Evolutionary conservation across 1,140 invertebrate genomes (phyloP).

Genomic region (Hyposmocoma kahamanoa): DNA sequence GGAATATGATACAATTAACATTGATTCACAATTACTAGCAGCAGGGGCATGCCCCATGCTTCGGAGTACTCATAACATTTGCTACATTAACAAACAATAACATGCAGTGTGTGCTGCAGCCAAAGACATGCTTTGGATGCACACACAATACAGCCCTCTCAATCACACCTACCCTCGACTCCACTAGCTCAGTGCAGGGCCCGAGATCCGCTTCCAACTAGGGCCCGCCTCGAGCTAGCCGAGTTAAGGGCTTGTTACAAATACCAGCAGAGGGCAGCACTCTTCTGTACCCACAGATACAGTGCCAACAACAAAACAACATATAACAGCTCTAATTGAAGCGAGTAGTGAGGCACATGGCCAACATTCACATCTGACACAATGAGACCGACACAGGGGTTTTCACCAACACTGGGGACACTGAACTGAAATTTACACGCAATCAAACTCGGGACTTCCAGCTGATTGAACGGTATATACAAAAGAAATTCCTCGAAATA

Average conservation of each 20-base stretch:
- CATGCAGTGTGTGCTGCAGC: slow-evolving; percentile 35
- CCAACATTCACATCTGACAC: slow-evolving; percentile 45
- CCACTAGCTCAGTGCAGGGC: not conserved
- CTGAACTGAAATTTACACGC: slow-evolving; percentile 53
- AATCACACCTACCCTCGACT: not conserved
- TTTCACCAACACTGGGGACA: slow-evolving; percentile 50
- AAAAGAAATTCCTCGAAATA: slow-evolving; percentile 68
- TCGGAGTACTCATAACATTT: slow-evolving; percentile 24
- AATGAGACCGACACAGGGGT: slow-evolving; percentile 42
- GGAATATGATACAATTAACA: slow-evolving; percentile 58
- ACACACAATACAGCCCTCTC: no score
- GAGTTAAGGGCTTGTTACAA: no score
- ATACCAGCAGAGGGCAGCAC: slow-evolving; percentile 18
- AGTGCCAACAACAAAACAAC: slow-evolving; percentile 50
- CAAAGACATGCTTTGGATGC: slow-evolving; percentile 20
- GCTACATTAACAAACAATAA: slow-evolving; percentile 62
- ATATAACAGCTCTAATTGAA: slow-evolving; percentile 57
- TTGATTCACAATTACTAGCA: slow-evolving; percentile 45
- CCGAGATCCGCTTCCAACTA: no score
- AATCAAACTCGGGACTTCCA: slow-evolving; percentile 28
- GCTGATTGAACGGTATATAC: slow-evolving; percentile 56
- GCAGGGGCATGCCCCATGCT: not conserved
- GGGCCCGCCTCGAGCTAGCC: no score
- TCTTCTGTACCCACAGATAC: slow-evolving; percentile 35
- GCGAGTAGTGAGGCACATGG: slow-evolving; percentile 59